A percentile compares a stretch with the other conserved stretches of the same genome.
Conservation (phyloP, 2,888 invertebrate genomes). For the Byasa hedistus region DNA sequence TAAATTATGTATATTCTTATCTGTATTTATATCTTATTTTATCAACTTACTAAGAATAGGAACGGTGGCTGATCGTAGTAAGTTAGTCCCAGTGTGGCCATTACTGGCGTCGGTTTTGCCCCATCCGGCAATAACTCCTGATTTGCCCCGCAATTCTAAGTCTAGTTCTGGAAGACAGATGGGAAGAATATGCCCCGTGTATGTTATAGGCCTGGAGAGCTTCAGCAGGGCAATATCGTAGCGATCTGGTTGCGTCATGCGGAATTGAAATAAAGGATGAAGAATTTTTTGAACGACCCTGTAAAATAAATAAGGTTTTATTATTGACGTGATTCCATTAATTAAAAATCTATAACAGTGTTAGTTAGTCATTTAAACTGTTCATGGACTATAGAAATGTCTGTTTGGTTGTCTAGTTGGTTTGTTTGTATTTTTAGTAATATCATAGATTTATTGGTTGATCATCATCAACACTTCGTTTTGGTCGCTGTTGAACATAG, state of each 20-base stretch:
- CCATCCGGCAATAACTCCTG: constrained; percentile 87
- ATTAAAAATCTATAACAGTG: neutral
- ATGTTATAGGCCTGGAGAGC: constrained; percentile 83
- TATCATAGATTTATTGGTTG: too few relatives aligned
- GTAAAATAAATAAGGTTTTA: constrained; percentile 28
- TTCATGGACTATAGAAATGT: neutral
- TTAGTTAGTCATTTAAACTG: neutral
- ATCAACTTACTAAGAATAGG: constrained; percentile 86
- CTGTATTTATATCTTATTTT: too few relatives aligned
- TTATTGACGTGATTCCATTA: neutral
- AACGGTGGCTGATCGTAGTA: constrained; percentile 88
- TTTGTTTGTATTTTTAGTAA: too few relatives aligned
- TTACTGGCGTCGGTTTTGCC: constrained; percentile 87
- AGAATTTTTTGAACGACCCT: constrained; percentile 86
- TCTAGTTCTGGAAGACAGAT: constrained; percentile 85
- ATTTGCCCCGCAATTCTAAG: constrained; percentile 59
- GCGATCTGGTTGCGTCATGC: constrained; percentile 90
- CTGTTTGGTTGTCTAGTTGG: too few relatives aligned
- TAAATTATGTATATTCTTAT: neutral
- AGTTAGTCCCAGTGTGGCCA: constrained; percentile 88
- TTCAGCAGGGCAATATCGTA: constrained; percentile 88
- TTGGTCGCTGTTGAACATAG: too few relatives aligned
- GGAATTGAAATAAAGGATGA: constrained; percentile 89
- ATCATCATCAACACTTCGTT: too few relatives aligned
- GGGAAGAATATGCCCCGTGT: constrained; percentile 85